A percentile compares a stretch with the other conserved stretches of the same genome.
phyloP scores from a whole-genome alignment of 2,113 vertebrate genomes.

The Mesitornis unicolor region DNA sequence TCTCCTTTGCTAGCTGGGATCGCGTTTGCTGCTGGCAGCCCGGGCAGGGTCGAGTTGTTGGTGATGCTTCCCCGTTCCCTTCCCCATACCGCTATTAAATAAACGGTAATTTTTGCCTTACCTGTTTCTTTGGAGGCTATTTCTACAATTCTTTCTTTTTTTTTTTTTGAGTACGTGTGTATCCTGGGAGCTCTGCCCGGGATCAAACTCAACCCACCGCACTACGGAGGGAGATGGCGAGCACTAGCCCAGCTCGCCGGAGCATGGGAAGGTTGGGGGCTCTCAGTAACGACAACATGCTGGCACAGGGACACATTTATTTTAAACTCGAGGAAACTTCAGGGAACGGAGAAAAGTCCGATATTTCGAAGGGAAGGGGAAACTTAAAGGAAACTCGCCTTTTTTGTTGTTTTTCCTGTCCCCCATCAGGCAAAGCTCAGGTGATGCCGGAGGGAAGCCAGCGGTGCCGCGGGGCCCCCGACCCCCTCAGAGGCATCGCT shows the following conservation, averaged over 20 bases:
- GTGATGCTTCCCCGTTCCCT: neutral
- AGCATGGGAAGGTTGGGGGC: neutral
- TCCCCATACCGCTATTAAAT: neutral
- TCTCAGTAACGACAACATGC: neutral
- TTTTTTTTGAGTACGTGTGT: rapidly evolving
- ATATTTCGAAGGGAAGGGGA: neutral
- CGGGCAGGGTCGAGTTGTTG: neutral
- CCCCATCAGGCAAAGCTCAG: neutral
- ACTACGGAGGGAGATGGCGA: rapidly evolving
- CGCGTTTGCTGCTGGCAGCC: neutral
- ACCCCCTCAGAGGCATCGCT: neutral
- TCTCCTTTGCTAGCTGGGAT: neutral
- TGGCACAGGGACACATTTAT: neutral
- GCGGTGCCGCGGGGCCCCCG: neutral
- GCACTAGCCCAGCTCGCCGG: neutral
- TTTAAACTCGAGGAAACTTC: neutral
- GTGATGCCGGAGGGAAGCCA: neutral
- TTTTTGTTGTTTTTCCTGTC: rapidly evolving
- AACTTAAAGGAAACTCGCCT: neutral
- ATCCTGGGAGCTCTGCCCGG: neutral
- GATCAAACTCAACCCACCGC: neutral
- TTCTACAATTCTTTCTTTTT: neutral
- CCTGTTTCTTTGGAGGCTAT: neutral
- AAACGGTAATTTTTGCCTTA: neutral
- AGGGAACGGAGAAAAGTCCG: neutral